These are phyloP conservation scores for Elephantulus edwardii DNA, from an alignment of 2,113 vertebrate genomes.

Conservation along the genomic window DNA sequence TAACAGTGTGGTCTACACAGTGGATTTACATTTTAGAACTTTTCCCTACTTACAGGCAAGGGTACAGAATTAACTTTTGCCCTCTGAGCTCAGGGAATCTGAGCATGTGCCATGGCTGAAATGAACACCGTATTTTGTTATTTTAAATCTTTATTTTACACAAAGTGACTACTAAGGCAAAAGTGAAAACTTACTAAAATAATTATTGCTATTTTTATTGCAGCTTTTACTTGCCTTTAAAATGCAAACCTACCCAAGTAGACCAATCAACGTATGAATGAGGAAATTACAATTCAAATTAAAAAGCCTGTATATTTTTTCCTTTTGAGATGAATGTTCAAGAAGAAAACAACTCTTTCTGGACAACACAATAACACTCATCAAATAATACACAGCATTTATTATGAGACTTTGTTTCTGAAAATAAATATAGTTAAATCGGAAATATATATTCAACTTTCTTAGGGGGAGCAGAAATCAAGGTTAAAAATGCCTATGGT, in stretches of 20 bases:
- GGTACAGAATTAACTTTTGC: conserved; percentile 28
- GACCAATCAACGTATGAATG: conserved; percentile 18
- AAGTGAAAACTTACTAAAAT: conserved; percentile 33
- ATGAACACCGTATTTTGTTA: conserved; percentile 5
- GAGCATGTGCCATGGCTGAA: neutral
- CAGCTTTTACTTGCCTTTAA: neutral
- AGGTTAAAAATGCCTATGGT: neutral
- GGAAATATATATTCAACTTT: conserved; percentile 1
- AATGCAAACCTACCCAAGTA: conserved; percentile 44
- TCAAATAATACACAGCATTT: neutral
- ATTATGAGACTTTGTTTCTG: neutral
- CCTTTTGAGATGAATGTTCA: conserved; percentile 18
- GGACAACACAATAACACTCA: neutral
- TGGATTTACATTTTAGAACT: neutral
- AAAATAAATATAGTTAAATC: neutral
- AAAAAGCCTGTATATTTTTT: conserved; percentile 5
- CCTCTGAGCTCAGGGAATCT: neutral
- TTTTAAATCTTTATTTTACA: conserved; percentile 42
- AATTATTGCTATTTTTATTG: neutral
- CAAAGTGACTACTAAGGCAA: conserved; percentile 14
- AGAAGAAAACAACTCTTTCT: neutral
- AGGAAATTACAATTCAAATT: conserved; percentile 1
- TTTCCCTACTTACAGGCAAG: conserved; percentile 6
- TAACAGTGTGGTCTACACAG: neutral
- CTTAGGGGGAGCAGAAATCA: neutral